Evolutionary conservation across 2,797 vertebrate genomes (phyloP).

Genomic region (Macrochelys suwanniensis): DNA sequence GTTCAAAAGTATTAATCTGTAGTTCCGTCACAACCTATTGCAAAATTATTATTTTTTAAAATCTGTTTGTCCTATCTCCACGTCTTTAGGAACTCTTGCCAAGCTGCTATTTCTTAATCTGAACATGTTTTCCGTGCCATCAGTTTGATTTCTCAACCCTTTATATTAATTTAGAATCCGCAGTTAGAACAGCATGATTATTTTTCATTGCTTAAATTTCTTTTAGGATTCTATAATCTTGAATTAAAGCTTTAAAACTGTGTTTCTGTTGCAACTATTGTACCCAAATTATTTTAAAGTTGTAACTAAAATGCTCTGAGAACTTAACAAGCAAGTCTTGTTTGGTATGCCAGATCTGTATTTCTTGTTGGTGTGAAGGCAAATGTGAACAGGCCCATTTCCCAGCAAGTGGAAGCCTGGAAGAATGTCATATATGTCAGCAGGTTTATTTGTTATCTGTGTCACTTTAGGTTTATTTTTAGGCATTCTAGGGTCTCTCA

Average conservation of each 20-base stretch:
- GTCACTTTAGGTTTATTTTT: not conserved
- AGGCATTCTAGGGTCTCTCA: not conserved
- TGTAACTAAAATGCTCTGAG: conserved; percentile 4
- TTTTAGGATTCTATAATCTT: not conserved
- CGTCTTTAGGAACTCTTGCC: not conserved
- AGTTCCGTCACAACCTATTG: not conserved
- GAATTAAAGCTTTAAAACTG: not conserved
- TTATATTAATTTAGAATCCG: not conserved
- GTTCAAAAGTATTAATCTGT: not conserved
- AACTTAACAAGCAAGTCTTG: not conserved
- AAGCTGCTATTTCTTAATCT: not conserved
- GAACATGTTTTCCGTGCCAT: conserved; percentile 32
- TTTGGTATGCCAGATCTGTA: not conserved
- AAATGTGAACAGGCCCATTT: not conserved
- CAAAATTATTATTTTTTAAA: not conserved
- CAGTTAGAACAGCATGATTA: not conserved
- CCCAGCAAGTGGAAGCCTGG: not conserved
- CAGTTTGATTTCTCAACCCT: conserved; percentile 7
- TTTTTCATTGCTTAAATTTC: not conserved
- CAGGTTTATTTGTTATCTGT: not conserved
- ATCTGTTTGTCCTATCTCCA: not conserved
- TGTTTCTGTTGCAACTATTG: not conserved
- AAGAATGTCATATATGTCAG: not conserved
- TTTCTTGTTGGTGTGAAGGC: not conserved
- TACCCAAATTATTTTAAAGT: not conserved